A percentile compares a stretch with the other conserved stretches of the same genome.
Conservation (phyloP, 2,797 vertebrate species). For the Macroramphosus scolopax region DNA sequence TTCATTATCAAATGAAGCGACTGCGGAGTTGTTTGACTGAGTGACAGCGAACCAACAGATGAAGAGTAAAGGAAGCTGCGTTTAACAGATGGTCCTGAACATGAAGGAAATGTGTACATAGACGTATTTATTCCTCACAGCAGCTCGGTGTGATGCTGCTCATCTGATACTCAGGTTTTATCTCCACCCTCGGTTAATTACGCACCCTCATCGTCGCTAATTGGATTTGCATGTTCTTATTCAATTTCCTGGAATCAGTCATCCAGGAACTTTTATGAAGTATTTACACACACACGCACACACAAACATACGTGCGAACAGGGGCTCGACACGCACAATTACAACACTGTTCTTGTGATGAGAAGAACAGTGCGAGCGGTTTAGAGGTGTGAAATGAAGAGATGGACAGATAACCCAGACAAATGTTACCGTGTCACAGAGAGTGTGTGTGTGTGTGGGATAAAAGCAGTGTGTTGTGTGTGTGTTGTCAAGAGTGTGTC, state of each 20-base stretch:
- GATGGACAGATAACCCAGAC: constrained; percentile 48
- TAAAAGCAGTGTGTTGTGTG: too few species aligned
- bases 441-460: constrained; percentile 1
- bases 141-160: too few species aligned
- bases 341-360: constrained; percentile 40
- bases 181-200: not conserved
- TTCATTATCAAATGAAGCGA: too few species aligned
- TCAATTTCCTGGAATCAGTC: constrained; percentile 22
- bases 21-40: too few species aligned
- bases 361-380: constrained; percentile 52
- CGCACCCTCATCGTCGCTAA: not conserved
- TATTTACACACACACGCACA: not conserved
- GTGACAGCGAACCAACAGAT: too few species aligned
- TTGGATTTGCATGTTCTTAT: constrained; percentile 20
- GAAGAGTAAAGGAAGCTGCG: too few species aligned
- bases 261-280: constrained; percentile 8
- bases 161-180: too few species aligned
- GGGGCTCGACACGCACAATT: constrained; percentile 13
- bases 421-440: constrained; percentile 10
- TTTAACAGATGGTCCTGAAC: too few species aligned
- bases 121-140: too few species aligned
- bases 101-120: too few species aligned
- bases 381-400: constrained; percentile 65
- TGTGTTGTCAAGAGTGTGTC: constrained; percentile 27
- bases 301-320: constrained; percentile 4